These are phyloP conservation scores for Caenorhabditis drosophilae DNA, from an alignment of 2,888 invertebrate species.

Conservation along the genomic window DNA sequence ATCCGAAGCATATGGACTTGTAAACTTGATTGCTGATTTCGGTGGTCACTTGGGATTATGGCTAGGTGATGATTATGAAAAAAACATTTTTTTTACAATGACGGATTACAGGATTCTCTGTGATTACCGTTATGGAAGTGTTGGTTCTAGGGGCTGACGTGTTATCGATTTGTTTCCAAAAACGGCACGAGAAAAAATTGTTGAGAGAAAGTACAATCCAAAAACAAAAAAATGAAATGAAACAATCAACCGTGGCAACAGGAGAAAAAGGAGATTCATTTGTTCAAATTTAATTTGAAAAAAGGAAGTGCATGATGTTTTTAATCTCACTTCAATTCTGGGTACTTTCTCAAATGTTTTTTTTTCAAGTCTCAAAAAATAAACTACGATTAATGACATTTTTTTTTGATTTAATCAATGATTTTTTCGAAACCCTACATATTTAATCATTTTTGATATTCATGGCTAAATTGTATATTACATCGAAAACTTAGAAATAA, in stretches of 20 bases:
- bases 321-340: not conserved
- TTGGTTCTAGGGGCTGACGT: slow-evolving; percentile 53
- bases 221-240: slow-evolving; percentile 4
- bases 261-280: slow-evolving; percentile 22
- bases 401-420: too few relatives aligned
- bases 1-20: slow-evolving; percentile 54
- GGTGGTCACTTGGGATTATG: slow-evolving; percentile 59
- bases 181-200: slow-evolving; percentile 29
- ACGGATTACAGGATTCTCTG: slow-evolving; percentile 56
- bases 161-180: slow-evolving; percentile 32
- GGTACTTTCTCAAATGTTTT: not conserved
- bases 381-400: too few relatives aligned
- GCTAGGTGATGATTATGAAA: slow-evolving; percentile 55
- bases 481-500: too few relatives aligned
- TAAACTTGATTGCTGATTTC: slow-evolving; percentile 59
- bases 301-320: not conserved
- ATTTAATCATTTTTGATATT: too few relatives aligned
- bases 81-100: too few relatives aligned
- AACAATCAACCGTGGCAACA: slow-evolving; percentile 1
- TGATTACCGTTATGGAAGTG: slow-evolving; percentile 66
- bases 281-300: slow-evolving; percentile 31
- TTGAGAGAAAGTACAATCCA: slow-evolving; percentile 19
- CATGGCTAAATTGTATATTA: too few relatives aligned
- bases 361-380: too few relatives aligned
- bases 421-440: too few relatives aligned